Evolutionary conservation across 2,113 vertebrate species (phyloP), one percentile per base, ranked within the genome.

Genomic region (Corapipo altera): DNA sequence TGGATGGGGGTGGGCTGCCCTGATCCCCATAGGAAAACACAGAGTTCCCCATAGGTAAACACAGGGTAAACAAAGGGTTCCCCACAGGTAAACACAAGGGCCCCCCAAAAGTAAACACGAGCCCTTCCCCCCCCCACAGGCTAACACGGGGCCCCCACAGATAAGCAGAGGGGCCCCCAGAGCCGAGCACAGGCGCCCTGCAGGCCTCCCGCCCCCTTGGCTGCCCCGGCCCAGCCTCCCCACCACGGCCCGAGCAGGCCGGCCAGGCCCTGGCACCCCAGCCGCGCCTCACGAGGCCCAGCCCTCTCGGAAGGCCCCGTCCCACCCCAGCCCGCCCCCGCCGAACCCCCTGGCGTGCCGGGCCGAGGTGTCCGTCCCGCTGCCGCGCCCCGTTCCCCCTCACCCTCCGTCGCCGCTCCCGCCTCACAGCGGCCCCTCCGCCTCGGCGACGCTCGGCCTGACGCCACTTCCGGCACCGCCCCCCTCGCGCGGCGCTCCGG

Each of bases 291-390:
- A 22, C 33, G 44, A 62, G 20, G 15, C 72, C 21, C 49, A 8
- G 44, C 6, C 16, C 18, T 2, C 15, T 6, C 12, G 27, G 14
- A 15, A 8, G 11, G 16, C 4, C 7, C 8, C 30, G 1, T 2
- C 33, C 15, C 30, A 2, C 4, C 32, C 23, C 57, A 8, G 33
- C 7, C 54, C 30, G 41, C 33, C n/a, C 41, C 28, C 64, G 3
- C 65, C 39, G 12, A 3, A 10, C 1, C 26, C 5, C 41, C 4
- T 8, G 41, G 13, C 30, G 16, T 4, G 49, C 33, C n/a, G 22
- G 16, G 13, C 5, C 33, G 43, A 12, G 12, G 19, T 59, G 57
- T 35, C 21, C 57, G 24, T 4, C 23, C 18, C 28, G 1, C 27
- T 27, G 27, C 27, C 27, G 22, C 11, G 22, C 3, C 1, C 8